phyloP scores from a whole-genome alignment of 1,140 invertebrate genomes.

The Drosophila tani region DNA sequence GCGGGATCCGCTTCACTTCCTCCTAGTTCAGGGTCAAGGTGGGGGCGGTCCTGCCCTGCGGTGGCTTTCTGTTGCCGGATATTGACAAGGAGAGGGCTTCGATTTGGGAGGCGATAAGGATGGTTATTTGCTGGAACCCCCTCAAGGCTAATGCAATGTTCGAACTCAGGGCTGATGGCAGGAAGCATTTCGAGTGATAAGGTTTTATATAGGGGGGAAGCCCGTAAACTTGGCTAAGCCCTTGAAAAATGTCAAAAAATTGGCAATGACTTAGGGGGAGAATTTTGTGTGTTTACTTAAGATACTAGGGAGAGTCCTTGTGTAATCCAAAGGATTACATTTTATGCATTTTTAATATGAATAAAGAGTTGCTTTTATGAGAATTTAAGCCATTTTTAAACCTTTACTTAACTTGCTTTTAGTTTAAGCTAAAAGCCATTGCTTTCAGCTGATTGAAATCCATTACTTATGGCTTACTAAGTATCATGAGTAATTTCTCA shows the following conservation, averaged over 20 bases:
- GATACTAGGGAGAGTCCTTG: neutral
- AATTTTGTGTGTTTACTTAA: neutral
- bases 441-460: no score
- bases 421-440: no score
- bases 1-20: conserved; percentile 9
- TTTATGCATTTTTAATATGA: no score
- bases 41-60: conserved; percentile 18
- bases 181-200: conserved; percentile 25
- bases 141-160: conserved; percentile 27
- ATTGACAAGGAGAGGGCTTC: conserved; percentile 24
- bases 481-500: neutral
- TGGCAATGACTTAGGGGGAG: neutral
- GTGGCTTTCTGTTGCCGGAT: conserved; percentile 34
- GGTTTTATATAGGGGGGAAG: neutral
- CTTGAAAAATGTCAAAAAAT: conserved; percentile 20
- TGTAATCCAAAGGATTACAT: no score
- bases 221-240: conserved; percentile 6
- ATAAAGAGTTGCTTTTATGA: no score
- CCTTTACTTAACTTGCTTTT: no score
- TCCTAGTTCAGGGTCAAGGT: conserved; percentile 29
- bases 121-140: conserved; percentile 9
- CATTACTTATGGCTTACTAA: neutral
- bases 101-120: conserved; percentile 17
- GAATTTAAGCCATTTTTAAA: no score
- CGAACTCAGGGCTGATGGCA: conserved; percentile 17